Evolutionary conservation across 2,113 vertebrate genomes (phyloP).

Genomic region (Chaenocephalus aceratus): DNA sequence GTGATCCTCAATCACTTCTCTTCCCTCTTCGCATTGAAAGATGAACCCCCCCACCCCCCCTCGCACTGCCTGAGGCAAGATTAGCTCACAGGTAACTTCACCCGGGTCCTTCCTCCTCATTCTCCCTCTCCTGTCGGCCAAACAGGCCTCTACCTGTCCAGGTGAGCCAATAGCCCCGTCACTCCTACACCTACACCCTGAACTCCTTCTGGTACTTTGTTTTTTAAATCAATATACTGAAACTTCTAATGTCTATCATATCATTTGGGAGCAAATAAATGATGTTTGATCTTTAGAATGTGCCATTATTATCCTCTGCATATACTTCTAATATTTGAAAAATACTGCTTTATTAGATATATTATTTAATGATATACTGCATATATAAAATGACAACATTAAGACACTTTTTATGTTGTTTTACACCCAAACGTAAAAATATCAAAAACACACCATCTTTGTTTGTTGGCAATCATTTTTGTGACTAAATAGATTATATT

Average conservation of each 20-base stretch:
- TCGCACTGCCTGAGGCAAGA: conserved; percentile 26
- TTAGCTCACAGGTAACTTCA: conserved; percentile 50
- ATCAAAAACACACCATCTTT: neutral
- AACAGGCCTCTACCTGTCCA: conserved; percentile 64
- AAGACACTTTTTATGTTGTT: neutral
- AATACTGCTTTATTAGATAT: neutral
- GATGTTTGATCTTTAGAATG: neutral
- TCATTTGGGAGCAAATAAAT: neutral
- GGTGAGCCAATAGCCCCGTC: conserved; percentile 19
- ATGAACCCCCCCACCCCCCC: neutral
- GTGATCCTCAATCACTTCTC: neutral
- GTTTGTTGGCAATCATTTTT: too few relatives aligned
- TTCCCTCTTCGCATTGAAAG: conserved; percentile 18
- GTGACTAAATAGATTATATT: neutral
- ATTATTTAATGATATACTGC: neutral
- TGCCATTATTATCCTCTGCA: neutral
- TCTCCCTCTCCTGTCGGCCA: conserved; percentile 46
- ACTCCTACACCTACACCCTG: neutral
- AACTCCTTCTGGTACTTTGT: neutral
- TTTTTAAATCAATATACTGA: neutral
- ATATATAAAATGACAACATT: neutral
- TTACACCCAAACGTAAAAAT: neutral
- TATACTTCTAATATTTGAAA: neutral
- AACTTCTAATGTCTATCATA: neutral
- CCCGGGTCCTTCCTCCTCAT: conserved; percentile 34